Conservation (phyloP, 1,140 invertebrate species). For the Lordiphosa stackelbergi region DNA sequence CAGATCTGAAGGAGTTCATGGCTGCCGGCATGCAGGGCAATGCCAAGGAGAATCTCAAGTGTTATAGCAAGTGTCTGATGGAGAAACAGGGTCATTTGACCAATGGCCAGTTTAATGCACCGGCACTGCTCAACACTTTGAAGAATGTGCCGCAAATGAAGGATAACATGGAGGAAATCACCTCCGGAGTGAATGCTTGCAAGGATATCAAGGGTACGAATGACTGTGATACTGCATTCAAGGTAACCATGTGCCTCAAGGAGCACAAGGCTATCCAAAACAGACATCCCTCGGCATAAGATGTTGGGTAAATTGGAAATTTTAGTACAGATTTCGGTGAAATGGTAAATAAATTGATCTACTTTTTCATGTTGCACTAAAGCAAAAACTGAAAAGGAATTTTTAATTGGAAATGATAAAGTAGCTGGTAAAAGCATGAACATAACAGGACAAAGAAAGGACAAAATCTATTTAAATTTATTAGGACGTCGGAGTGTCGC, state of each 20-base stretch:
- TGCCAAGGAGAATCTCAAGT: constrained; percentile 57
- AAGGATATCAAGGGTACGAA: constrained; percentile 57
- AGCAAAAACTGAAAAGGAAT: constrained; percentile 15
- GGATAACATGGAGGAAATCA: constrained; percentile 49
- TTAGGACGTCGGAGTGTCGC: too few relatives aligned
- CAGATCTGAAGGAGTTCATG: constrained; percentile 57
- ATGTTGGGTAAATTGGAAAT: neutral
- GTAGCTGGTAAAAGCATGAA: too few relatives aligned
- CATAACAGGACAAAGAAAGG: too few relatives aligned
- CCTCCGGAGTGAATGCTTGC: constrained; percentile 52
- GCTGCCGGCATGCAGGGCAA: constrained; percentile 39
- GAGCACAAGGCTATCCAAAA: constrained; percentile 47
- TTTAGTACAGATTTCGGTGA: neutral
- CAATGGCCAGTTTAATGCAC: constrained; percentile 57
- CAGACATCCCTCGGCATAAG: constrained; percentile 20
- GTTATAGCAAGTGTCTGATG: constrained; percentile 66
- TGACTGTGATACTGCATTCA: constrained; percentile 68
- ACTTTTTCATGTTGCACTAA: constrained; percentile 35
- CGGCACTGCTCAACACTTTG: constrained; percentile 39
- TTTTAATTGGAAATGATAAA: neutral
- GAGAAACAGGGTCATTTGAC: constrained; percentile 57
- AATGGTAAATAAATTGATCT: constrained; percentile 41
- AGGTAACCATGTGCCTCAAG: constrained; percentile 60
- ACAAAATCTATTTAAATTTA: too few relatives aligned
- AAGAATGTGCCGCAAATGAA: constrained; percentile 49